Evolutionary conservation across 1,140 invertebrate genomes (phyloP).

Genomic region (Aphelenchoides fujianensis): DNA sequence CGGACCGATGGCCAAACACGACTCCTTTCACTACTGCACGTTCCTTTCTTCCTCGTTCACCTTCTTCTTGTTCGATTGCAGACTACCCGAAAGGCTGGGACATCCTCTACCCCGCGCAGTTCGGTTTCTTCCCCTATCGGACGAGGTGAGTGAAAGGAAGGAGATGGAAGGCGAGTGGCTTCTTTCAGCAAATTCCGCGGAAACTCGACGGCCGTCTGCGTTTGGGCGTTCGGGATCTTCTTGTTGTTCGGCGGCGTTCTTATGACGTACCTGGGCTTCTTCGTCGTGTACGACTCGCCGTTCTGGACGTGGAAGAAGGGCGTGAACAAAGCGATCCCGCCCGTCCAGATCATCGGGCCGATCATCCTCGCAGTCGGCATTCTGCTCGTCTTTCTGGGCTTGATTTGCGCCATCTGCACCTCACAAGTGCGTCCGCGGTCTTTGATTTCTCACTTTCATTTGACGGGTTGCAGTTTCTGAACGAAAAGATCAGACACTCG

Average conservation of each 20-base stretch:
- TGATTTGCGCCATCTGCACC: slow-evolving; percentile 47
- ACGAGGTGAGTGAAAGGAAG: slow-evolving; percentile 46
- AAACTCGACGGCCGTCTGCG: slow-evolving; percentile 53
- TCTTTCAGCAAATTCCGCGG: slow-evolving; percentile 60
- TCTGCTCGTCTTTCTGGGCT: slow-evolving; percentile 46
- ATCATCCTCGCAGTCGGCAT: slow-evolving; percentile 46
- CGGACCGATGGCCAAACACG: slow-evolving; percentile 61
- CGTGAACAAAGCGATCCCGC: slow-evolving; percentile 29
- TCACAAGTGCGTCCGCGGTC: slow-evolving; percentile 46
- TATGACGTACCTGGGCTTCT: slow-evolving; percentile 59
- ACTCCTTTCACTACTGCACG: slow-evolving; percentile 58
- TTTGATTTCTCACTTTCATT: slow-evolving; percentile 1
- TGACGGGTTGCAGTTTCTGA: slow-evolving; percentile 46
- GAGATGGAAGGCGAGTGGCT: too few species aligned
- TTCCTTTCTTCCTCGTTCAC: background rate
- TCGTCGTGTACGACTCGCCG: slow-evolving; percentile 52
- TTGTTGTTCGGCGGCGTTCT: slow-evolving; percentile 55
- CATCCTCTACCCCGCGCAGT: slow-evolving; percentile 60
- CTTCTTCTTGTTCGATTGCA: background rate
- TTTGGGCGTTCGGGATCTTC: slow-evolving; percentile 59
- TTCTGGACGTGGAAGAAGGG: slow-evolving; percentile 55
- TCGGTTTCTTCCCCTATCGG: slow-evolving; percentile 61
- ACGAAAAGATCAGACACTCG: slow-evolving; percentile 47
- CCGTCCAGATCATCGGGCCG: slow-evolving; percentile 55
- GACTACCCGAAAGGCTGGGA: slow-evolving; percentile 62